Evolutionary conservation across 30 jellyfish, hydroid and myxozoan species (phyloP).

Genomic region (Sanderia malayensis): DNA sequence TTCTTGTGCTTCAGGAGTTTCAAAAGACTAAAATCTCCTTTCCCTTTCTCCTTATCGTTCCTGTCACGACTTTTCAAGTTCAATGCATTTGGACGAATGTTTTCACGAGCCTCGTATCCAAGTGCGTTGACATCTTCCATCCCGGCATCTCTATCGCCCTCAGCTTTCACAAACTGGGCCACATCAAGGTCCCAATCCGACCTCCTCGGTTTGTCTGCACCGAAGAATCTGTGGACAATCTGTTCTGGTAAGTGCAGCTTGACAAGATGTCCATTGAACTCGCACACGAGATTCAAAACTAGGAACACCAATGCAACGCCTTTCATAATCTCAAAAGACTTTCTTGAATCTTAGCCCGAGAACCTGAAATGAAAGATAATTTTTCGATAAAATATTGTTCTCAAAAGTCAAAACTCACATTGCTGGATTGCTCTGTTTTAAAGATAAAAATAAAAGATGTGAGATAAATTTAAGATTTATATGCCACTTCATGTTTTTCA

Average conservation of each 20-base stretch:
- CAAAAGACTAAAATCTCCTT: background rate
- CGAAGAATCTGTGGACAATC: background rate
- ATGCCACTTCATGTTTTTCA: too few species aligned
- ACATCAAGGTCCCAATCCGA: background rate
- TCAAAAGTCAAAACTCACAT: too few species aligned
- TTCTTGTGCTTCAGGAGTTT: background rate
- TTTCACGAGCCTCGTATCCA: too few species aligned
- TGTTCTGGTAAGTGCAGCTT: background rate
- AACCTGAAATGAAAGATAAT: background rate
- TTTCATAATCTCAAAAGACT: background rate
- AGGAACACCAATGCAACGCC: background rate
- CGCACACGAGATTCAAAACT: background rate
- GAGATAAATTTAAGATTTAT: too few species aligned
- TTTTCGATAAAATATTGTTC: too few species aligned
- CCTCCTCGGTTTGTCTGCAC: background rate
- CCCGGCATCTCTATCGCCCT: too few species aligned
- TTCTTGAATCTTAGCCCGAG: background rate
- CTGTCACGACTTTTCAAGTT: background rate
- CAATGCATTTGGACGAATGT: background rate
- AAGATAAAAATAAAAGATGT: too few species aligned
- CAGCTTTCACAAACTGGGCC: background rate
- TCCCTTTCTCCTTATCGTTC: background rate
- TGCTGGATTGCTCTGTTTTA: too few species aligned
- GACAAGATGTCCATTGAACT: background rate
- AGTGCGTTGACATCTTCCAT: background rate